Evolutionary conservation across 2,888 invertebrate species (phyloP), one percentile per base, ranked within the genome.

Genomic region (Hipparchia semele): DNA sequence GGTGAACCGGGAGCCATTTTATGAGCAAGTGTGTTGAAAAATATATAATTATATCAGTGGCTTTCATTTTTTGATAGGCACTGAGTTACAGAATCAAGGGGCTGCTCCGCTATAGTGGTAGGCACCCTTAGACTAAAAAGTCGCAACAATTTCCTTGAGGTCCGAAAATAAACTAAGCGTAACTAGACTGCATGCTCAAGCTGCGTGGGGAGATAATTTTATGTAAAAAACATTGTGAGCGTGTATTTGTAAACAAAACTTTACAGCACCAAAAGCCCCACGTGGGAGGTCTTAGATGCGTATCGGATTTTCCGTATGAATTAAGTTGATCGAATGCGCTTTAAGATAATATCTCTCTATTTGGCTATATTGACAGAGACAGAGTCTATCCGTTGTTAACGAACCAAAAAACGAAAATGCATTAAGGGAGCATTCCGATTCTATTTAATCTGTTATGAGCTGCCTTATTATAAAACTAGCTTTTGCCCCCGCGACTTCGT

Each of bases 251-350:
- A 51, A 61, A 61, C 61, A 69, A 58, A 61, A 53, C 13, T 69
- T 68, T 61, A 69, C 69, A 69, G 39, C 53, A 39, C 39, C 49
- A 65, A 51, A 53, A n/a, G 10, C 23, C 8, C 78, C 54, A 62
- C 73, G 76, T 77, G 77, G 79, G 81, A 77, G 80, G 80, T 80
- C 80, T 72, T 62, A 74, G 75, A 80, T 80, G 77, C 77, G 74
- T 81, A 80, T 83, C 81, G 76, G 76, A 78, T 78, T 81, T 75
- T 74, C 78, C 79, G 75, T 77, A 78, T 81, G 81, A 82, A 82
- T 83, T 80, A 82, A 84, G 81, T 79, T 79, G 79, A 84, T 80
- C 77, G 80, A 80, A 79, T 79, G 76, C 70, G 67, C 64, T 75
- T 68, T 74, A 76, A 74, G 76, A 76, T 73, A 72, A 68, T 73